phyloP scores from a whole-genome alignment of 1,140 invertebrate species.

The Myzus persicae region DNA sequence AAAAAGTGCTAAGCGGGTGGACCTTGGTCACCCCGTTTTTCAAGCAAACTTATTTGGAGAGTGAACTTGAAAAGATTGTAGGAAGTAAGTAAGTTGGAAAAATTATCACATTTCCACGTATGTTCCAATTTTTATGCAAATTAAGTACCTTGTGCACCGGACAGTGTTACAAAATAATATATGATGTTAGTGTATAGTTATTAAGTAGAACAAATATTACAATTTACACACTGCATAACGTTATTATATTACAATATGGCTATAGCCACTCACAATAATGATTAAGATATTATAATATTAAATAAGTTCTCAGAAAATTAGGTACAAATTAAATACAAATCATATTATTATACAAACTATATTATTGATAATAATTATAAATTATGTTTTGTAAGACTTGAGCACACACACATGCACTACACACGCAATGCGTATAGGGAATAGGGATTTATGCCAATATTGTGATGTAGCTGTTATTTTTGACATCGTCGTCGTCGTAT shows the following conservation, averaged over 20 bases:
- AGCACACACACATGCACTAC: too few relatives aligned
- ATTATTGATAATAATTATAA: conserved; percentile 2
- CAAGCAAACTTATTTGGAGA: not conserved
- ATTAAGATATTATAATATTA: conserved; percentile 6
- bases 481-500: not conserved
- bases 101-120: not conserved
- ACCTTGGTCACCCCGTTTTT: not conserved
- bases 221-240: not conserved
- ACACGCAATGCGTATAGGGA: too few relatives aligned
- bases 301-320: not conserved
- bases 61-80: not conserved
- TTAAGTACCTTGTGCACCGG: not conserved
- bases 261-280: not conserved
- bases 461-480: not conserved
- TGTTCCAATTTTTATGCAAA: not conserved
- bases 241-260: not conserved
- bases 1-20: not conserved
- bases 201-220: not conserved
- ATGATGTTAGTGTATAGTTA: not conserved
- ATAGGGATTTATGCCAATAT: not conserved
- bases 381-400: not conserved
- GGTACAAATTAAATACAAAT: not conserved
- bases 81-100: not conserved
- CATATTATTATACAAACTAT: not conserved
- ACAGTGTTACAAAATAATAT: not conserved